These are phyloP conservation scores for Melanotaenia duboulayi DNA, from an alignment of 2,113 vertebrate genomes.

Conservation along the genomic window DNA sequence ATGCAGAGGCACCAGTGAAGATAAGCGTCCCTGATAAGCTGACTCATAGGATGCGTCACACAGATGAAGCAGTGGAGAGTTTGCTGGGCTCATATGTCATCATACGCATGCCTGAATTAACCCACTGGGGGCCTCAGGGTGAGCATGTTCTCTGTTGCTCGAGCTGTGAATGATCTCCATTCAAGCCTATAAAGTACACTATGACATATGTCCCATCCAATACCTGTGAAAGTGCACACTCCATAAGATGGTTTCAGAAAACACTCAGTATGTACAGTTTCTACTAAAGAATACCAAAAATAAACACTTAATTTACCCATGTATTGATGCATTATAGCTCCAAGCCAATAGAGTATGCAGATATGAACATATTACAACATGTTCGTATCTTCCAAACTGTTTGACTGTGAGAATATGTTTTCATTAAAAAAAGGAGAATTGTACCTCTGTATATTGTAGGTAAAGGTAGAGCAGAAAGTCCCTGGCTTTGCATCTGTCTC, in stretches of 20 bases:
- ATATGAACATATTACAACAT: too few relatives aligned
- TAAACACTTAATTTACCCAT: not conserved
- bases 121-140: slow-evolving; percentile 42
- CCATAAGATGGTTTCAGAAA: not conserved
- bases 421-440: too few relatives aligned
- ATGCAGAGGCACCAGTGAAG: slow-evolving; percentile 1
- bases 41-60: slow-evolving; percentile 39
- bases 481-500: slow-evolving; percentile 97
- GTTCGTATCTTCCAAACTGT: too few relatives aligned
- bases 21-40: slow-evolving; percentile 1
- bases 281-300: not conserved
- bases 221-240: slow-evolving; percentile 22
- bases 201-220: slow-evolving; percentile 47
- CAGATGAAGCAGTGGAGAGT: slow-evolving; percentile 39
- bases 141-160: slow-evolving; percentile 54
- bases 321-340: not conserved
- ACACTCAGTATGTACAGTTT: slow-evolving; percentile 4
- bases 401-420: too few relatives aligned
- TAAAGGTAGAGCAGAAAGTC: slow-evolving; percentile 93
- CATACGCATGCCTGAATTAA: slow-evolving; percentile 29
- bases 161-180: slow-evolving; percentile 35
- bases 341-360: too few relatives aligned
- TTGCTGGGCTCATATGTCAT: slow-evolving; percentile 42
- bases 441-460: slow-evolving; percentile 96
- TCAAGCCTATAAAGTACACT: slow-evolving; percentile 34